A percentile compares a stretch with the other conserved stretches of the same genome.
These are phyloP conservation scores for Strix aluco DNA, from an alignment of 2,113 vertebrate genomes.

Conservation along the genomic window DNA sequence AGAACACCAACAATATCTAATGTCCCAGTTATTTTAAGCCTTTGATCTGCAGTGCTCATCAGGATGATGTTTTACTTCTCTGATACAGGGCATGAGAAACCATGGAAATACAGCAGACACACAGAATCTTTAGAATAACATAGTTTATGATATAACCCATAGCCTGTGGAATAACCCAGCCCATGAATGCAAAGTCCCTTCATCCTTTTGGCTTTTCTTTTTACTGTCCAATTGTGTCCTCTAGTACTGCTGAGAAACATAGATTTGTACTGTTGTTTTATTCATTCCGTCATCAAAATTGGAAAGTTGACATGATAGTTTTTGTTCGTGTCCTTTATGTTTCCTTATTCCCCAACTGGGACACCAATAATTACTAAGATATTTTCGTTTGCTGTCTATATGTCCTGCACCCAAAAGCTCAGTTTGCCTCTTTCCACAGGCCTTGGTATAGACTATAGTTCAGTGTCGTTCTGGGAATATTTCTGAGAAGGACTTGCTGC, in stretches of 20 bases:
- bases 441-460: background rate
- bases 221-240: background rate
- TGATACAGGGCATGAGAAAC: background rate
- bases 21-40: accelerated
- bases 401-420: background rate
- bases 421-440: background rate
- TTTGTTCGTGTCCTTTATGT: background rate
- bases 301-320: background rate
- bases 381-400: background rate
- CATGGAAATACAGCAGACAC: background rate
- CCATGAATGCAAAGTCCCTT: background rate
- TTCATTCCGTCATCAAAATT: background rate
- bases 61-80: background rate
- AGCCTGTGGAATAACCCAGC: accelerated
- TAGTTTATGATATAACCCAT: background rate
- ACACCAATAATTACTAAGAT: background rate
- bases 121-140: background rate
- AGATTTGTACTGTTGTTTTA: background rate
- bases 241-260: background rate
- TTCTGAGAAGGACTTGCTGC: background rate
- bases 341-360: background rate
- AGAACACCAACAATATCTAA: background rate
- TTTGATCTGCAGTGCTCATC: background rate
- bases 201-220: background rate
- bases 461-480: background rate